These are phyloP conservation scores for Buceros bicornis DNA, from an alignment of 2,797 vertebrate genomes.

Conservation along the genomic window DNA sequence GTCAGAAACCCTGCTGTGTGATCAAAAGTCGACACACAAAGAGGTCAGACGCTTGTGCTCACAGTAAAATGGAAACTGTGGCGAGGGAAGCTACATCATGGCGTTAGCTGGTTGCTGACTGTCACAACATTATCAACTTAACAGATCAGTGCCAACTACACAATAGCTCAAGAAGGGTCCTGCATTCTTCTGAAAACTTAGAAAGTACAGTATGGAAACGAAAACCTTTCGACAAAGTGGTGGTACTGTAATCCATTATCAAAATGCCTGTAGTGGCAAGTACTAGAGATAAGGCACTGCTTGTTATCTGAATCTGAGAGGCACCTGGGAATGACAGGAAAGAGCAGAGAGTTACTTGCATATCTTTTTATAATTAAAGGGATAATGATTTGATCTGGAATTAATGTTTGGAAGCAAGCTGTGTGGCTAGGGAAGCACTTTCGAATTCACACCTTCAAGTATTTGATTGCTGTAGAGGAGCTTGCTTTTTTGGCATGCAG, in stretches of 20 bases:
- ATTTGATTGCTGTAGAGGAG: not conserved
- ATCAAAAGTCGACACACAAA: not conserved
- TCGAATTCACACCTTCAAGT: slow-evolving; percentile 31
- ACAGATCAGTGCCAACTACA: not conserved
- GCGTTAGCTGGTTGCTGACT: not conserved
- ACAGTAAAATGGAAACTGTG: not conserved
- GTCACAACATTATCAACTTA: not conserved
- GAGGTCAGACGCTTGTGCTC: not conserved
- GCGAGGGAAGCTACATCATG: rapidly evolving
- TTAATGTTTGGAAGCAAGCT: slow-evolving; percentile 46
- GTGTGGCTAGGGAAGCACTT: slow-evolving; percentile 26
- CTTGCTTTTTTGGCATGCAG: not conserved
- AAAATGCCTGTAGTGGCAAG: not conserved
- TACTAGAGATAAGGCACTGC: slow-evolving; percentile 37
- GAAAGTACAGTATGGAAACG: not conserved
- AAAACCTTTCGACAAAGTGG: not conserved
- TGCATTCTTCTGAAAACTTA: not conserved
- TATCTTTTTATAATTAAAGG: slow-evolving; percentile 31
- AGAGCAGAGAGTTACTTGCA: not conserved
- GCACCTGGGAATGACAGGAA: not conserved
- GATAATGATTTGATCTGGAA: slow-evolving; percentile 45
- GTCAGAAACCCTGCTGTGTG: not conserved
- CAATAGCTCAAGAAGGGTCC: not conserved
- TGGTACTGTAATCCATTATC: not conserved
- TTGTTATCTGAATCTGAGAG: slow-evolving; percentile 44